Conservation (phyloP, 2,113 vertebrate species). For the Melospiza georgiana region DNA sequence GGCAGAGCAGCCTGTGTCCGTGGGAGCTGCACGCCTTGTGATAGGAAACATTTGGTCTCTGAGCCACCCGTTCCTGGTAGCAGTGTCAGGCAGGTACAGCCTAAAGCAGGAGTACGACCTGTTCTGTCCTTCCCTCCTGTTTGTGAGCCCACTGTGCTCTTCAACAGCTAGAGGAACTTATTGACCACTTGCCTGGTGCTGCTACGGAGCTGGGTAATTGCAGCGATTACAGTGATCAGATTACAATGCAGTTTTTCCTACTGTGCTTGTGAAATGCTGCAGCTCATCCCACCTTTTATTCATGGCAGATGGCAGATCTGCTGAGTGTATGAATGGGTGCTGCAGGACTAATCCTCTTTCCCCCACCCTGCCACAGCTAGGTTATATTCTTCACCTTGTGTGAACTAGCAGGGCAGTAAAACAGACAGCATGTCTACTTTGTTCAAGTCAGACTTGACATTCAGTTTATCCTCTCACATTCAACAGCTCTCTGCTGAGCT, state of each 20-base stretch:
- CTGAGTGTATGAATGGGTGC: not conserved
- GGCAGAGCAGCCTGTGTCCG: not conserved
- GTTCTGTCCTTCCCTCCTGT: not conserved
- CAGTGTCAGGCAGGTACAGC: not conserved
- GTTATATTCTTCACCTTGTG: slow-evolving; percentile 9
- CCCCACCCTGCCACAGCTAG: accelerated
- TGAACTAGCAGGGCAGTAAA: not conserved
- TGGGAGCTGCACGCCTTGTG: not conserved
- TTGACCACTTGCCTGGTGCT: not conserved
- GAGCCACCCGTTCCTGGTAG: not conserved
- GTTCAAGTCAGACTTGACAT: not conserved
- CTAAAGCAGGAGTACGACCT: not conserved
- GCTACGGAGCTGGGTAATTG: not conserved
- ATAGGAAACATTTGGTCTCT: not conserved
- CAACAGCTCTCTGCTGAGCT: not conserved
- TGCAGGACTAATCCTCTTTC: not conserved
- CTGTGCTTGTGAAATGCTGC: not conserved
- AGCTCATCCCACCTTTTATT: slow-evolving; percentile 2
- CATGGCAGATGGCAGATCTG: not conserved
- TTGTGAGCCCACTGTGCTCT: not conserved
- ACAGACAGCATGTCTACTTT: not conserved
- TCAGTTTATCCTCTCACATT: slow-evolving; percentile 7
- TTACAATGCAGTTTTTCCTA: not conserved
- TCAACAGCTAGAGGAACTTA: not conserved
- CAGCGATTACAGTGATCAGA: not conserved